Conservation (phyloP, 2,888 invertebrate genomes). For the Drosophila prostipennis region DNA sequence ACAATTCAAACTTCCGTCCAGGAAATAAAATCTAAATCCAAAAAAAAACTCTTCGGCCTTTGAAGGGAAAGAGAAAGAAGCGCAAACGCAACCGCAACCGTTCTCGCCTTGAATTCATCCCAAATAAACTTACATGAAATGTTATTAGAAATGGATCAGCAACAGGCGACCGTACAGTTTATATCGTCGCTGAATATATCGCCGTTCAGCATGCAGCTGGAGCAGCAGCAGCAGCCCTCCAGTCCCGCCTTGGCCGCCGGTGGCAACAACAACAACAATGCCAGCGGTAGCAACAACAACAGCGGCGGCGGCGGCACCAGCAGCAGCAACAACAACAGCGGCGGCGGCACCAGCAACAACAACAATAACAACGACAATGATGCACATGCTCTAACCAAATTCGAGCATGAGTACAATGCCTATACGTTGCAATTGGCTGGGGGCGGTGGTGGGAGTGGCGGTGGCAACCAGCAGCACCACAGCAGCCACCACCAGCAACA, state of each 20-base stretch:
- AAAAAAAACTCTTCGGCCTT: neutral
- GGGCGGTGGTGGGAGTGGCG: slow-evolving; percentile 35
- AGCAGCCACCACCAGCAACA: slow-evolving; percentile 78
- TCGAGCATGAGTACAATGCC: slow-evolving; percentile 75
- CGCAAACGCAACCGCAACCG: neutral
- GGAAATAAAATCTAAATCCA: slow-evolving; percentile 11
- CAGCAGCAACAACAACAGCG: slow-evolving; percentile 32
- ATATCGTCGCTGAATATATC: slow-evolving; percentile 96
- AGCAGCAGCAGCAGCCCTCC: slow-evolving; percentile 85
- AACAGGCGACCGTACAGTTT: slow-evolving; percentile 91
- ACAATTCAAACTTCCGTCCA: slow-evolving; percentile 52
- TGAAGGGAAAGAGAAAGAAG: neutral
- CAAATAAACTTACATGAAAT: slow-evolving; percentile 82
- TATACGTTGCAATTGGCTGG: slow-evolving; percentile 77
- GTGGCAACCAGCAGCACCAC: slow-evolving; percentile 60
- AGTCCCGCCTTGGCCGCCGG: slow-evolving; percentile 85
- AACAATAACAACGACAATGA: slow-evolving; percentile 74
- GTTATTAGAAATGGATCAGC: slow-evolving; percentile 95
- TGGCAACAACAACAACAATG: slow-evolving; percentile 52
- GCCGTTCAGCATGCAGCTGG: slow-evolving; percentile 91
- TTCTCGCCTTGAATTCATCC: slow-evolving; percentile 16
- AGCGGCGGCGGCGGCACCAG: slow-evolving; percentile 45
- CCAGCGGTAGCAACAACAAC: slow-evolving; percentile 33
- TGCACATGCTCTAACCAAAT: slow-evolving; percentile 59
- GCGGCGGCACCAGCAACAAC: slow-evolving; percentile 49